Percentiles rank a stretch among this genome's conserved stretches.
phyloP scores from a whole-genome alignment of 2,888 invertebrate species.

The Mesoligia furuncula region DNA sequence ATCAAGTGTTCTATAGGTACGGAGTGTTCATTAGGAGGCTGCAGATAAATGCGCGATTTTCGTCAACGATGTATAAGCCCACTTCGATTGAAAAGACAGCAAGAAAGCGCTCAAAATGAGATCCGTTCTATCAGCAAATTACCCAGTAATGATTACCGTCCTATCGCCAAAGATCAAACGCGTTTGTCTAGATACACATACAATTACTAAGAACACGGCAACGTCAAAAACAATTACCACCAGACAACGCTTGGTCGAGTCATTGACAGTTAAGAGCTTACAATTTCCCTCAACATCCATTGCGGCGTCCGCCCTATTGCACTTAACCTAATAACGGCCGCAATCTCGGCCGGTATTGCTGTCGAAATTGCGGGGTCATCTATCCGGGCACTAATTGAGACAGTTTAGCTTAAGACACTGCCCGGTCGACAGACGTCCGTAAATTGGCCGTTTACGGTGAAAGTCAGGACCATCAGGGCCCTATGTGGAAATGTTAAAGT shows the following conservation, averaged over 20 bases:
- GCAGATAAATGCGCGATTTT: not conserved
- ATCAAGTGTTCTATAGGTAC: not conserved
- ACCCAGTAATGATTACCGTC: not conserved
- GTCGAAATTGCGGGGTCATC: constrained; percentile 89
- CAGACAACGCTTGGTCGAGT: constrained; percentile 54
- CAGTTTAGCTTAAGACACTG: constrained; percentile 88
- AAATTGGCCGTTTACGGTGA: constrained; percentile 89
- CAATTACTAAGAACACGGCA: constrained; percentile 51
- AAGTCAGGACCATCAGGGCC: constrained; percentile 81
- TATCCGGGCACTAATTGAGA: constrained; percentile 89
- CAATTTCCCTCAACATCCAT: constrained; percentile 73
- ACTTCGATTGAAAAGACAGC: not conserved
- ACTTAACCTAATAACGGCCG: constrained; percentile 84
- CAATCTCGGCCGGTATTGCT: constrained; percentile 79
- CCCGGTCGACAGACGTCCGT: constrained; percentile 85
- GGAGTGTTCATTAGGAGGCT: not conserved
- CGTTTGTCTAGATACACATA: constrained; percentile 42
- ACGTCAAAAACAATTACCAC: constrained; percentile 67
- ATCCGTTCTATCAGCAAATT: constrained; percentile 13
- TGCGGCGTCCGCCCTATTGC: constrained; percentile 73
- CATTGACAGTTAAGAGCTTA: constrained; percentile 65
- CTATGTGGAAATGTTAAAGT: constrained; percentile 88
- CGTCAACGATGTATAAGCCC: not conserved
- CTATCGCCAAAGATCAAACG: constrained; percentile 35
- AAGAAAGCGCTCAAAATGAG: constrained; percentile 9